These are phyloP conservation scores for Pteruthius melanotis DNA, from an alignment of 2,113 vertebrate genomes.

Conservation along the genomic window DNA sequence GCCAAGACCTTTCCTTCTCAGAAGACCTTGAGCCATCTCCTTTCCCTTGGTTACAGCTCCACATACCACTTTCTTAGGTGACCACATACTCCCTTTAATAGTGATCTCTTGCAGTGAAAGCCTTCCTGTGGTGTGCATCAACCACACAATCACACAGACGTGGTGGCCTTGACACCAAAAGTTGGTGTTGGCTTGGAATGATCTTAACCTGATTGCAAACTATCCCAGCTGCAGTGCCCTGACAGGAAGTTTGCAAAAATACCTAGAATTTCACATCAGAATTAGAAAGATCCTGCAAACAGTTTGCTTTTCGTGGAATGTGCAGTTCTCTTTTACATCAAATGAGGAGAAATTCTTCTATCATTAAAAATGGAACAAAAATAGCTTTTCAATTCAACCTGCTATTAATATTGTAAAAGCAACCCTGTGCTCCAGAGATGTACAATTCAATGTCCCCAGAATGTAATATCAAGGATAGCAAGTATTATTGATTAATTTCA, in stretches of 20 bases:
- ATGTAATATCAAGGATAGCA: constrained; percentile 9
- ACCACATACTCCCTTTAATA: not conserved
- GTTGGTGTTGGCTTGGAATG: not conserved
- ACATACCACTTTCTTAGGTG: not conserved
- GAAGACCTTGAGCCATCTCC: not conserved
- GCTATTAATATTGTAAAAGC: not conserved
- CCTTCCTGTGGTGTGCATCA: not conserved
- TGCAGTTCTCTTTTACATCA: not conserved
- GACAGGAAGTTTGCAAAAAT: not conserved
- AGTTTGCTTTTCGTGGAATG: not conserved
- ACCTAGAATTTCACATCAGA: not conserved
- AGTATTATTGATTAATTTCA: constrained; percentile 40
- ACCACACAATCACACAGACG: not conserved
- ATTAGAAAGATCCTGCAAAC: not conserved
- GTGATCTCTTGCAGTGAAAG: not conserved
- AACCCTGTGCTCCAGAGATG: not conserved
- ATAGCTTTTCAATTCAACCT: not conserved
- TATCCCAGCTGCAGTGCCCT: not conserved
- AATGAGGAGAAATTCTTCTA: not conserved
- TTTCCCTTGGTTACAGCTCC: not conserved
- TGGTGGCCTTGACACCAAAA: not conserved
- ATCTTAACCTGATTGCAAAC: not conserved
- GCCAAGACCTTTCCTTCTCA: not conserved
- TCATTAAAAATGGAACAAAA: not conserved
- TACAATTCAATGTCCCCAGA: not conserved